Conservation (phyloP, 2,888 invertebrate species). For the Matsumyia berberina region DNA sequence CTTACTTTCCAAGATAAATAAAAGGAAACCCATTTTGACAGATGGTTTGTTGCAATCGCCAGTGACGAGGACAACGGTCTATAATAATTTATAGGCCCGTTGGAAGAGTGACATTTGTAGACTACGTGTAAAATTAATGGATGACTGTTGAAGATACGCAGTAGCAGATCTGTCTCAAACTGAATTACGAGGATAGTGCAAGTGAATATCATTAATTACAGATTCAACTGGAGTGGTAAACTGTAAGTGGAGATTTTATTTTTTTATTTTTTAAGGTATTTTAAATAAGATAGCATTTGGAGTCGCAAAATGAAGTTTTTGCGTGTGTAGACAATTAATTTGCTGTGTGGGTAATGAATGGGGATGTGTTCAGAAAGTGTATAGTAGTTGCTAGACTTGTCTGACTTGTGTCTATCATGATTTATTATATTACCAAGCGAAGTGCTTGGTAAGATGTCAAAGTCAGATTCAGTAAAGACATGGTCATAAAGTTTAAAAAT, state of each 20-base stretch:
- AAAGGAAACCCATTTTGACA: conserved; percentile 41
- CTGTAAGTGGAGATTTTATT: background rate
- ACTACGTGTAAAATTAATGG: conserved; percentile 71
- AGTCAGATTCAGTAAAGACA: background rate
- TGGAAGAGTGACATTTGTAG: conserved; percentile 65
- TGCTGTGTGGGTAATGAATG: conserved; percentile 54
- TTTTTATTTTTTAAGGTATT: conserved; percentile 14
- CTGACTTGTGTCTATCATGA: conserved; percentile 12
- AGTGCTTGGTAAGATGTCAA: background rate
- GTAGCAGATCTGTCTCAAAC: conserved; percentile 70
- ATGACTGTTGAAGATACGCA: conserved; percentile 60
- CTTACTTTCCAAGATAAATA: conserved; percentile 4
- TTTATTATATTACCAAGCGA: conserved; percentile 1
- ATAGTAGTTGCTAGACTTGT: conserved; percentile 15
- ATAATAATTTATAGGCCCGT: conserved; percentile 61
- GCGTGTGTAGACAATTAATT: conserved; percentile 44
- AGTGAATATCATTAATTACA: conserved; percentile 60
- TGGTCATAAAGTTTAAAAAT: too few relatives aligned
- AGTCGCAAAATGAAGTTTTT: conserved; percentile 22
- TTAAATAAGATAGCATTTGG: conserved; percentile 30
- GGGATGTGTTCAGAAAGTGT: background rate
- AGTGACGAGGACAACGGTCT: conserved; percentile 54
- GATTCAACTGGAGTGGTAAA: conserved; percentile 29
- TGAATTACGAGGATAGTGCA: conserved; percentile 59
- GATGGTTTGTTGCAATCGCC: conserved; percentile 44